A percentile compares a stretch with the other conserved stretches of the same genome.
Evolutionary conservation across 1,140 invertebrate species (phyloP).

Genomic region (Patella vulgata): DNA sequence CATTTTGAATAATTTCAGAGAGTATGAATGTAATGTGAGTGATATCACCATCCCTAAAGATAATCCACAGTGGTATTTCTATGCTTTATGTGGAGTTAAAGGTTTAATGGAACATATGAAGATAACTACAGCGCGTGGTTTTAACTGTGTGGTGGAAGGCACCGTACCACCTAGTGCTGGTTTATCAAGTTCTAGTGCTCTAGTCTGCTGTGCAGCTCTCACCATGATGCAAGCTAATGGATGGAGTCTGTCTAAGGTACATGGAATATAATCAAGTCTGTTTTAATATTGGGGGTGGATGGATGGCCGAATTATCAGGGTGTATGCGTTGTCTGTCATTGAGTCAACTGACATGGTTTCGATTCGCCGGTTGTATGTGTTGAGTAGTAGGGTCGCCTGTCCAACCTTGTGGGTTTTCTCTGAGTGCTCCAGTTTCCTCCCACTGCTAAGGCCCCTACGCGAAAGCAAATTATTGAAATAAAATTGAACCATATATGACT

Average conservation of each 20-base stretch:
- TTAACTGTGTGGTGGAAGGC: constrained; percentile 83
- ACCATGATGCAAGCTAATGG: constrained; percentile 80
- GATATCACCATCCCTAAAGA: constrained; percentile 62
- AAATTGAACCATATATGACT: too few relatives aligned
- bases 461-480: too few relatives aligned
- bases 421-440: too few relatives aligned
- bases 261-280: constrained; percentile 1
- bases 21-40: constrained; percentile 61
- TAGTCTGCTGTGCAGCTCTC: constrained; percentile 92
- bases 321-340: too few relatives aligned
- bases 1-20: too few relatives aligned
- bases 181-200: constrained; percentile 95
- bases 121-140: constrained; percentile 66
- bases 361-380: too few relatives aligned
- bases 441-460: too few relatives aligned
- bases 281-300: background rate
- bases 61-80: constrained; percentile 88
- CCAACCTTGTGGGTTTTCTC: too few relatives aligned
- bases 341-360: too few relatives aligned
- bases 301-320: too few relatives aligned
- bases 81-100: constrained; percentile 91
- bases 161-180: constrained; percentile 91
- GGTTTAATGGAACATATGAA: constrained; percentile 72
- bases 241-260: constrained; percentile 56
- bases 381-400: too few relatives aligned